phyloP scores from a whole-genome alignment of 2,888 invertebrate species.

The Mesochorus sp. region DNA sequence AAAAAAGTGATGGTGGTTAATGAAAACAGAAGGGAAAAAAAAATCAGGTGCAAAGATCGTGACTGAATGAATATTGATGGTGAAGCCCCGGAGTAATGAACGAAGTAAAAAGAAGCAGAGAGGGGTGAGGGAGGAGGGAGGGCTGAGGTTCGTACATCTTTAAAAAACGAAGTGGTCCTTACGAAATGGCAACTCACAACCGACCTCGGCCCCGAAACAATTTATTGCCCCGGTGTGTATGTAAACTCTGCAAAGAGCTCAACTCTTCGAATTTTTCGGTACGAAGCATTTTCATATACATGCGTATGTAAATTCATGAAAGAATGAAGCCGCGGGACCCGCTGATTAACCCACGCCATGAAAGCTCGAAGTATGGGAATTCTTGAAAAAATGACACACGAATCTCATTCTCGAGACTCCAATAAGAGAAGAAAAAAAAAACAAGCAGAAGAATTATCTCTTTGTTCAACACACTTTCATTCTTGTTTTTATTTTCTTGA shows the following conservation, averaged over 20 bases:
- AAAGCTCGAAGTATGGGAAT: too few species aligned
- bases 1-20: conserved; percentile 16
- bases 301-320: conserved; percentile 10
- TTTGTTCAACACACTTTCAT: neutral
- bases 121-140: neutral
- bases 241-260: conserved; percentile 5
- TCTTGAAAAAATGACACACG: too few species aligned
- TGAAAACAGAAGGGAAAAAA: neutral
- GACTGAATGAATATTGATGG: conserved; percentile 19
- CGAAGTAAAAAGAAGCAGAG: conserved; percentile 2
- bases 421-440: too few species aligned
- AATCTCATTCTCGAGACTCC: too few species aligned
- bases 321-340: conserved; percentile 23
- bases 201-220: conserved; percentile 75
- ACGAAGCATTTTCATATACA: neutral
- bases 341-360: too few species aligned
- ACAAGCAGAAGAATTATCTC: too few species aligned
- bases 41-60: conserved; percentile 17
- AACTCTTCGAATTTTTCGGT: conserved; percentile 35
- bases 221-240: conserved; percentile 69
- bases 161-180: conserved; percentile 67
- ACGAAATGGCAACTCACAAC: conserved; percentile 61
- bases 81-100: conserved; percentile 7
- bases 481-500: too few species aligned
- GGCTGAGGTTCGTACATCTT: conserved; percentile 42